Evolutionary conservation across 2,113 vertebrate genomes (phyloP).

Genomic region (Saguinus imperator): DNA sequence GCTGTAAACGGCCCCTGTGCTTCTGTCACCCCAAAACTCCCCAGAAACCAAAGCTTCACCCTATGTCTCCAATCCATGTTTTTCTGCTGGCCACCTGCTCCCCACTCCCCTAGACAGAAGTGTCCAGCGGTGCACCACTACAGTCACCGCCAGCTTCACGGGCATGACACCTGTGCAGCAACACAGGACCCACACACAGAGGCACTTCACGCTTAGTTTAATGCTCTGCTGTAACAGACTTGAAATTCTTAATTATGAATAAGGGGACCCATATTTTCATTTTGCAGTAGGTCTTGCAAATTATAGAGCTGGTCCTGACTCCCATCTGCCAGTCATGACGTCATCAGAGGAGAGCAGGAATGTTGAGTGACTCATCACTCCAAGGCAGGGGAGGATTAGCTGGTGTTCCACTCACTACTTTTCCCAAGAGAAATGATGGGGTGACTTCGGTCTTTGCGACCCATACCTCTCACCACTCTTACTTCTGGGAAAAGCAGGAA

Average conservation of each 20-base stretch:
- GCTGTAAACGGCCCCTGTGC: background rate
- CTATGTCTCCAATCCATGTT: background rate
- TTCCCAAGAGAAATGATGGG: background rate
- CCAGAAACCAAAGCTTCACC: background rate
- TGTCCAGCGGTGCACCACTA: background rate
- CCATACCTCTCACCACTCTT: background rate
- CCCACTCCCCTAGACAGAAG: background rate
- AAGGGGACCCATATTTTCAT: background rate
- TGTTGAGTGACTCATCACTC: background rate
- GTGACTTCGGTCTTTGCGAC: background rate
- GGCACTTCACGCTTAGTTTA: background rate
- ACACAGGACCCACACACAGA: background rate
- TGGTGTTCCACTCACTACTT: background rate
- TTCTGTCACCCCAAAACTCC: background rate
- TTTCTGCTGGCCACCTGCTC: background rate
- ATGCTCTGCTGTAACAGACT: background rate
- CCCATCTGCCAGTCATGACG: background rate
- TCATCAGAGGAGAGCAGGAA: background rate
- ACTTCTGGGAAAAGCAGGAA: background rate
- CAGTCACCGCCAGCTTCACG: fast-evolving
- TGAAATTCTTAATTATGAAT: background rate
- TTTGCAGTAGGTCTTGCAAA: background rate
- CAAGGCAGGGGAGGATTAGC: background rate
- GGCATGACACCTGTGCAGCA: background rate
- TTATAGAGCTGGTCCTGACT: background rate